Conservation (phyloP, 2,888 invertebrate species). For the Stenodema calcarata region DNA sequence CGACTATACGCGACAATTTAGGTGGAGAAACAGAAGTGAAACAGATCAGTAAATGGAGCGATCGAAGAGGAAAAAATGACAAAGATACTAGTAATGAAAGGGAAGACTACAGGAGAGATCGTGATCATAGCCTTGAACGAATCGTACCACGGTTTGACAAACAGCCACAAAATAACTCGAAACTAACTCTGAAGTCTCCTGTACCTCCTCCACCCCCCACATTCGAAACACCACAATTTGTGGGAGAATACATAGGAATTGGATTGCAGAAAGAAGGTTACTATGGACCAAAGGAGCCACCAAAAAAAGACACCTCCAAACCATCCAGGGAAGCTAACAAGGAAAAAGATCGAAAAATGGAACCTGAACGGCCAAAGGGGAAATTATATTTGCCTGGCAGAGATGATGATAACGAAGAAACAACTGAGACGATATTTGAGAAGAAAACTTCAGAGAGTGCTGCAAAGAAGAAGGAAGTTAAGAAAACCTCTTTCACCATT, state of each 20-base stretch:
- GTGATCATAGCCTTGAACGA: background rate
- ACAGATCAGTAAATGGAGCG: background rate
- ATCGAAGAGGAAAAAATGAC: background rate
- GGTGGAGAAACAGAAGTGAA: background rate
- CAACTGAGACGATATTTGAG: constrained; percentile 61
- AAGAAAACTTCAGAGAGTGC: constrained; percentile 59
- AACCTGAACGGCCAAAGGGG: constrained; percentile 4
- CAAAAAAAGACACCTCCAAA: background rate
- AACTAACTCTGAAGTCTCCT: background rate
- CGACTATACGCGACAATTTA: background rate
- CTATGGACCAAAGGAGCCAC: constrained; percentile 35
- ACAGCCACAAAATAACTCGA: background rate
- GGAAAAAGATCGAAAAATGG: background rate
- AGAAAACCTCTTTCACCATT: constrained; percentile 56
- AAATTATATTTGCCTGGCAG: constrained; percentile 26
- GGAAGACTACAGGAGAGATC: background rate
- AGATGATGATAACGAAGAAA: constrained; percentile 57
- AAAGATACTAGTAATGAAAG: background rate
- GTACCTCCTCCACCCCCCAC: background rate
- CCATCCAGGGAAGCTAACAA: background rate
- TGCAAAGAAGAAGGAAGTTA: constrained; percentile 52
- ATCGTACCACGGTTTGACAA: background rate
- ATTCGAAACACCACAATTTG: background rate
- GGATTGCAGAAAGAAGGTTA: background rate
- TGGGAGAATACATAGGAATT: background rate